Evolutionary conservation across 1,140 invertebrate genomes (phyloP).

Genomic region (Delia radicum): DNA sequence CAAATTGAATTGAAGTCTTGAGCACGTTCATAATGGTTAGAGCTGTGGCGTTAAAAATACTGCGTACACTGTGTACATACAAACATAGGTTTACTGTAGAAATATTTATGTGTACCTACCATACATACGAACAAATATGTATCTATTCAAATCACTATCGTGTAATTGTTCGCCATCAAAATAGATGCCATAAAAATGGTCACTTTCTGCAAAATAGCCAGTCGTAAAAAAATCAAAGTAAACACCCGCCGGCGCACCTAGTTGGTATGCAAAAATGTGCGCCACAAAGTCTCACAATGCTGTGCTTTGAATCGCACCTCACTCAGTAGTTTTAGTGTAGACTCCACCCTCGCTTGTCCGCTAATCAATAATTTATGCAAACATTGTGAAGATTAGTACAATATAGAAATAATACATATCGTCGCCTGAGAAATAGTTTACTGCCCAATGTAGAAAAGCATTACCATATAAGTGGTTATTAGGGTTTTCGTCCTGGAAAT

Average conservation of each 20-base stretch:
- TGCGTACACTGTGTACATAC: background rate
- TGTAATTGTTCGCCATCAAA: constrained; percentile 18
- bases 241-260: constrained; percentile 24
- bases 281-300: constrained; percentile 19
- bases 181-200: constrained; percentile 19
- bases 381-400: background rate
- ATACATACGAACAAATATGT: no score
- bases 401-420: no score
- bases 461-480: no score
- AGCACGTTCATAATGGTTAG: constrained; percentile 6
- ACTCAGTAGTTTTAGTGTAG: background rate
- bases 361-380: constrained; percentile 11
- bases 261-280: constrained; percentile 14
- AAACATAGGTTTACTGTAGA: background rate
- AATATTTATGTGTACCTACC: background rate
- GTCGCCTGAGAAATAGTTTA: no score
- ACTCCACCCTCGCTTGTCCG: constrained; percentile 16
- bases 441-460: no score
- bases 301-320: background rate
- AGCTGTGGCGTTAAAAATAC: constrained; percentile 17
- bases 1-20: background rate
- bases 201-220: constrained; percentile 9
- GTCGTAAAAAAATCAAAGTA: constrained; percentile 11
- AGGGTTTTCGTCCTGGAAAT: no score
- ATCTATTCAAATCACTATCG: constrained; percentile 1